phyloP scores from a whole-genome alignment of 2,797 vertebrate species.

The Rhodeus uyekii region DNA sequence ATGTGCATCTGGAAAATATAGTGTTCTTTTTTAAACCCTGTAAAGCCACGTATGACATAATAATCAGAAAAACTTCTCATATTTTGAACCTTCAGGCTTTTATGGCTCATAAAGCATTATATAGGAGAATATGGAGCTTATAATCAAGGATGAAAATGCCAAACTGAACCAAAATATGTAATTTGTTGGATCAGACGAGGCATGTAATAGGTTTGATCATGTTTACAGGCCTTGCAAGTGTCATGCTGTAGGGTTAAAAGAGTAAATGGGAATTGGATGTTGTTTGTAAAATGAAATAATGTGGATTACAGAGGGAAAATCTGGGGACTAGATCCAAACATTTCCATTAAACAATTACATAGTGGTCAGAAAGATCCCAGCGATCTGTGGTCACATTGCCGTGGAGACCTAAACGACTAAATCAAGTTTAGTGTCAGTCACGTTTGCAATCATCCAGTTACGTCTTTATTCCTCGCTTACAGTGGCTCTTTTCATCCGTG shows the following conservation, averaged over 20 bases:
- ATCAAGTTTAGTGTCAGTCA: background rate
- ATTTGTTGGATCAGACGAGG: too few species aligned
- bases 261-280: background rate
- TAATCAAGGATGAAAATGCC: too few species aligned
- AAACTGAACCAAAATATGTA: too few species aligned
- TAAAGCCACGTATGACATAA: too few species aligned
- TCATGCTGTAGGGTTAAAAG: background rate
- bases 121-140: too few species aligned
- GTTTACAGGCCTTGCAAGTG: background rate
- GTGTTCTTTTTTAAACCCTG: background rate
- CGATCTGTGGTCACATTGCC: background rate
- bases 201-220: background rate
- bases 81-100: too few species aligned
- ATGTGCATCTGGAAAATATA: background rate
- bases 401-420: background rate
- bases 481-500: slow-evolving; percentile 13
- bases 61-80: too few species aligned
- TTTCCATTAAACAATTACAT: background rate
- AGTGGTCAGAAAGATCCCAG: background rate
- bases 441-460: background rate
- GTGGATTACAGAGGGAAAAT: background rate
- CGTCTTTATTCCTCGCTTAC: background rate
- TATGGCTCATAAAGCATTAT: too few species aligned
- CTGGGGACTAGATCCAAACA: background rate
- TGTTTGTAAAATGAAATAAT: background rate